phyloP scores from a whole-genome alignment of 2,113 vertebrate species.

The Sinosuthora webbiana region DNA sequence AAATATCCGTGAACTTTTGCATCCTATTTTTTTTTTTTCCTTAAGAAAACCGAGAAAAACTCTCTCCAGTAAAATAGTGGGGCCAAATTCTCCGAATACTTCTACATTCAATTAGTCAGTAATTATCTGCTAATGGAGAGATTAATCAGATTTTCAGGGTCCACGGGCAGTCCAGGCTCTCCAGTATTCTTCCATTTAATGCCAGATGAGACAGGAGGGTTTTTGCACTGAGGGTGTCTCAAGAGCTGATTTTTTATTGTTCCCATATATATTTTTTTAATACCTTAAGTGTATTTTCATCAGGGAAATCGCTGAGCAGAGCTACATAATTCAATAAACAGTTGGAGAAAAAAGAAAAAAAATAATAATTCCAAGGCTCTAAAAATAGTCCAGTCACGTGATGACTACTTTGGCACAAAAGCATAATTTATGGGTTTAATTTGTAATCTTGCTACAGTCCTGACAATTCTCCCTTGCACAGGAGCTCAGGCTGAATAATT shows the following conservation, averaged over 20 bases:
- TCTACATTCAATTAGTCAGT: neutral
- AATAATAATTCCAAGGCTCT: neutral
- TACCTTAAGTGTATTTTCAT: neutral
- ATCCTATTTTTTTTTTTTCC: neutral
- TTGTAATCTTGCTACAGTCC: constrained; percentile 50
- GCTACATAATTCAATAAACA: constrained; percentile 55
- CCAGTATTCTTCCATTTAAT: neutral
- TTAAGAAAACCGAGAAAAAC: neutral
- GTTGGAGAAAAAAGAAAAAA: constrained; percentile 32
- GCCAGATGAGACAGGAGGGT: neutral
- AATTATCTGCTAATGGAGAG: neutral
- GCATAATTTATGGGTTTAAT: constrained; percentile 67
- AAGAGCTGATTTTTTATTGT: constrained; percentile 38
- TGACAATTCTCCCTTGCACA: constrained; percentile 41
- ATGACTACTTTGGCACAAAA: constrained; percentile 50
- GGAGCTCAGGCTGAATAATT: constrained; percentile 38
- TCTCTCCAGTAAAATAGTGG: neutral
- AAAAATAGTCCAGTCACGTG: constrained; percentile 58
- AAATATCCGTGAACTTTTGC: neutral
- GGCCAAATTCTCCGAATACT: neutral
- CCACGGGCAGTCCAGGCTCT: neutral
- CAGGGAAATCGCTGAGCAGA: constrained; percentile 52
- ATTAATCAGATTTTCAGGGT: neutral
- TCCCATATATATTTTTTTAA: neutral
- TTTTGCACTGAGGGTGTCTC: constrained; percentile 4